These are phyloP conservation scores for Thamnaconus septentrionalis DNA, from an alignment of 2,113 vertebrate genomes.

Conservation along the genomic window DNA sequence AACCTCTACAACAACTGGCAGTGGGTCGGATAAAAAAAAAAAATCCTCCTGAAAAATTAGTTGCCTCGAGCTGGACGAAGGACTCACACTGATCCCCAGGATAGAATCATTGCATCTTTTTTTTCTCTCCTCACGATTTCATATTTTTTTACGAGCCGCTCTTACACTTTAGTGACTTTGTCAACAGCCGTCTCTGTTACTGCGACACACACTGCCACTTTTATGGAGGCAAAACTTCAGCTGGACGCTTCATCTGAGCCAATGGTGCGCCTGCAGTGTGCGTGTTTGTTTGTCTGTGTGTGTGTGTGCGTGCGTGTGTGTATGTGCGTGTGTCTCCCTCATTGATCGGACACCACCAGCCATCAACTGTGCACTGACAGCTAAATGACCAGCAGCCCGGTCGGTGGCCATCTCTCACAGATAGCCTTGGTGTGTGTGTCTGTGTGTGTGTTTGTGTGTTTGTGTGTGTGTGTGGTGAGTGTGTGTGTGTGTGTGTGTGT, in stretches of 20 bases:
- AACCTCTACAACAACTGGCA: no score
- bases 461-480: not conserved
- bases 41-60: slow-evolving; percentile 33
- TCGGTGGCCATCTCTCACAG: slow-evolving; percentile 58
- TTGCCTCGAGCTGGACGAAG: slow-evolving; percentile 15
- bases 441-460: no score
- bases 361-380: slow-evolving; percentile 74
- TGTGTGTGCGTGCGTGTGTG: slow-evolving; percentile 26
- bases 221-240: slow-evolving; percentile 38
- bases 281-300: not conserved
- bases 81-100: not conserved
- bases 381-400: slow-evolving; percentile 71
- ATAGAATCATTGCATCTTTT: slow-evolving; percentile 7
- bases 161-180: slow-evolving; percentile 5
- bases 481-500: no score
- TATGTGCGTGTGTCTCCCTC: slow-evolving; percentile 42
- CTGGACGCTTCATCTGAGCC: not conserved
- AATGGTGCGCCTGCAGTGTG: no score
- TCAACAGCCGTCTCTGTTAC: slow-evolving; percentile 26
- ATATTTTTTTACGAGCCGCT: slow-evolving; percentile 15
- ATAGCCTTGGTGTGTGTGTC: slow-evolving; percentile 40
- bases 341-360: slow-evolving; percentile 63
- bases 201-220: slow-evolving; percentile 13
- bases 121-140: slow-evolving; percentile 15
- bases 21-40: no score